These are phyloP conservation scores for Lepisosteus oculatus DNA, from an alignment of 2,113 vertebrate genomes.

Conservation along the genomic window DNA sequence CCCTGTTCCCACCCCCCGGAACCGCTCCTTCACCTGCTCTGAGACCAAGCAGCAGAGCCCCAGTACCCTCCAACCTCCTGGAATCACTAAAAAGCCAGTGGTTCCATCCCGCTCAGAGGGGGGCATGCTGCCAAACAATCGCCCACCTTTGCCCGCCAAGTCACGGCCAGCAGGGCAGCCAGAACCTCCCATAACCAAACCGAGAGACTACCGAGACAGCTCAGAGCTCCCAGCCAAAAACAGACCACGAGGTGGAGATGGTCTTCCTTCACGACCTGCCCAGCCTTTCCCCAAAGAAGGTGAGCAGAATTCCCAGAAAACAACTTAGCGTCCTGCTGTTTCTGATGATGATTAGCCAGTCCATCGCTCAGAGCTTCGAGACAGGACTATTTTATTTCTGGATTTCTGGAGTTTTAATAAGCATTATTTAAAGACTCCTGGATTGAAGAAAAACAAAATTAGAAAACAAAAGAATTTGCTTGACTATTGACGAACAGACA, in stretches of 20 bases:
- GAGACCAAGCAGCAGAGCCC: slow-evolving; percentile 58
- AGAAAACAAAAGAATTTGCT: not conserved
- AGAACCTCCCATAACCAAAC: slow-evolving; percentile 67
- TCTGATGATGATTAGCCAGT: not conserved
- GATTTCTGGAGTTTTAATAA: not conserved
- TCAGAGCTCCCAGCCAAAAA: slow-evolving; percentile 65
- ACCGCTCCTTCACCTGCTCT: slow-evolving; percentile 83
- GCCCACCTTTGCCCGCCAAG: slow-evolving; percentile 82
- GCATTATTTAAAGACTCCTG: not conserved
- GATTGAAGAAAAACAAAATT: not conserved
- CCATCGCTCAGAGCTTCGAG: not conserved
- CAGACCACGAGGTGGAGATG: slow-evolving; percentile 57
- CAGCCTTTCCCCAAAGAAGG: slow-evolving; percentile 49
- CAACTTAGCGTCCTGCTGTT: not conserved
- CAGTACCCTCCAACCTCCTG: slow-evolving; percentile 26
- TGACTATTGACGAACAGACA: no score
- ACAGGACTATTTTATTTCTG: not conserved
- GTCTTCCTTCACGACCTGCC: slow-evolving; percentile 38
- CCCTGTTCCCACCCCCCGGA: slow-evolving; percentile 67
- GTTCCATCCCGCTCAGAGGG: slow-evolving; percentile 77
- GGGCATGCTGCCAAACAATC: slow-evolving; percentile 42
- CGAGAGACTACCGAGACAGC: slow-evolving; percentile 81
- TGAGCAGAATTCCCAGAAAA: slow-evolving; percentile 24
- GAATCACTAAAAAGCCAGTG: slow-evolving; percentile 68
- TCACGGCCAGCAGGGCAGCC: slow-evolving; percentile 61